Conservation (phyloP, 1,140 invertebrate genomes). For the Drosophila kepulauana region DNA sequence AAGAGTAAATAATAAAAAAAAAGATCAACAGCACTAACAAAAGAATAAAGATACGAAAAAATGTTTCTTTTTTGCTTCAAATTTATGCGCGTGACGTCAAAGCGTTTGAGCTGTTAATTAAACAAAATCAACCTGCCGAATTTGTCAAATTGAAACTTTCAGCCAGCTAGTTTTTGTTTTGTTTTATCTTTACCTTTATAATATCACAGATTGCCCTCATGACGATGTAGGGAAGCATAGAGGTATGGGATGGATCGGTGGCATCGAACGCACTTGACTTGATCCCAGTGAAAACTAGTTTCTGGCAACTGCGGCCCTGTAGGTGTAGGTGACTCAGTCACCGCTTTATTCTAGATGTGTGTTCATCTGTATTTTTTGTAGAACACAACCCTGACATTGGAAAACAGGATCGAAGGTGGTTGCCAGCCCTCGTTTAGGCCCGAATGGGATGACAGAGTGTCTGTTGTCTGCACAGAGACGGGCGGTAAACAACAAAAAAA, state of each 20-base stretch:
- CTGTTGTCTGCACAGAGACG: constrained; percentile 13
- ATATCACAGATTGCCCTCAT: not conserved
- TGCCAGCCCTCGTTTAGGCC: constrained; percentile 21
- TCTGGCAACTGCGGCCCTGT: not conserved
- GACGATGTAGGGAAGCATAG: not conserved
- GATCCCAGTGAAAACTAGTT: constrained; percentile 65
- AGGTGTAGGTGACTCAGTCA: constrained; percentile 62
- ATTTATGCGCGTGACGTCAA: constrained; percentile 81
- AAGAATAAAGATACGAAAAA: constrained; percentile 15
- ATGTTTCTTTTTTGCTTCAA: constrained; percentile 23
- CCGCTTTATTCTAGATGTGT: constrained; percentile 33
- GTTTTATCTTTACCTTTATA: constrained; percentile 2
- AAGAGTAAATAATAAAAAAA: constrained; percentile 19
- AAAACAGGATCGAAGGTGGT: constrained; percentile 9
- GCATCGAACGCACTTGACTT: constrained; percentile 28
- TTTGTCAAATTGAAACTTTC: constrained; percentile 47
- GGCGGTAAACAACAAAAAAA: not conserved
- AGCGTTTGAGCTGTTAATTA: constrained; percentile 64
- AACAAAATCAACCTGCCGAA: constrained; percentile 69
- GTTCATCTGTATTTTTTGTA: constrained; percentile 42
- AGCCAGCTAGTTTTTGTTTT: constrained; percentile 24
- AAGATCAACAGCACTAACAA: constrained; percentile 21
- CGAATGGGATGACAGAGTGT: not conserved
- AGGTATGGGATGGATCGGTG: no score
- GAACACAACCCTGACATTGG: constrained; percentile 77